Conservation (phyloP, 2,888 invertebrate species). For the Eupelmus urozonus region DNA sequence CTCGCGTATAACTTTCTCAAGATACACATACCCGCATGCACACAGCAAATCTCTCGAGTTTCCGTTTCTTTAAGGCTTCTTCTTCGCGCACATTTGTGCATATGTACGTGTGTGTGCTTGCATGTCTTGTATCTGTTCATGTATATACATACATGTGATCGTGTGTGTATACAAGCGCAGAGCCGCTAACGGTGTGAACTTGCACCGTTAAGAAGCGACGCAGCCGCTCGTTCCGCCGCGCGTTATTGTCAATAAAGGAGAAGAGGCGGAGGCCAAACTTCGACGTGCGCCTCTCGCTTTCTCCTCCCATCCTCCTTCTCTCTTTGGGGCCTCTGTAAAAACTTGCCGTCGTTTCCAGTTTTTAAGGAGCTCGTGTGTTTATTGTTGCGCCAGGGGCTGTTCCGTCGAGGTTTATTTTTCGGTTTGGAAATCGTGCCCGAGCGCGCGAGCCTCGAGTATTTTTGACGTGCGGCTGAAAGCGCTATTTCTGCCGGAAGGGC, state of each 20-base stretch:
- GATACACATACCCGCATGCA: background rate
- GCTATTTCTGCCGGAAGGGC: too few relatives aligned
- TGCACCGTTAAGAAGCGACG: conserved; percentile 43
- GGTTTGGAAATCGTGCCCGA: too few relatives aligned
- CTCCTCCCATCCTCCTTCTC: background rate
- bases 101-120: too few relatives aligned
- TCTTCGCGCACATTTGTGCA: too few relatives aligned
- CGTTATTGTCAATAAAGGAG: conserved; percentile 55
- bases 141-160: too few relatives aligned
- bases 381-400: too few relatives aligned
- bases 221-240: background rate
- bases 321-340: background rate
- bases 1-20: conserved; percentile 4
- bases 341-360: background rate
- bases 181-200: conserved; percentile 26
- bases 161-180: too few relatives aligned
- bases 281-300: background rate
- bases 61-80: conserved; percentile 44
- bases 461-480: too few relatives aligned
- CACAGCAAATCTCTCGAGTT: conserved; percentile 24
- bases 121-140: too few relatives aligned
- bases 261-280: conserved; percentile 42
- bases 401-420: too few relatives aligned
- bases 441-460: too few relatives aligned
- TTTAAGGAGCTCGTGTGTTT: too few relatives aligned